Percentiles rank a stretch among this genome's conserved stretches.
Evolutionary conservation across 2,113 vertebrate genomes (phyloP).

Genomic region (Danionella cerebrum): DNA sequence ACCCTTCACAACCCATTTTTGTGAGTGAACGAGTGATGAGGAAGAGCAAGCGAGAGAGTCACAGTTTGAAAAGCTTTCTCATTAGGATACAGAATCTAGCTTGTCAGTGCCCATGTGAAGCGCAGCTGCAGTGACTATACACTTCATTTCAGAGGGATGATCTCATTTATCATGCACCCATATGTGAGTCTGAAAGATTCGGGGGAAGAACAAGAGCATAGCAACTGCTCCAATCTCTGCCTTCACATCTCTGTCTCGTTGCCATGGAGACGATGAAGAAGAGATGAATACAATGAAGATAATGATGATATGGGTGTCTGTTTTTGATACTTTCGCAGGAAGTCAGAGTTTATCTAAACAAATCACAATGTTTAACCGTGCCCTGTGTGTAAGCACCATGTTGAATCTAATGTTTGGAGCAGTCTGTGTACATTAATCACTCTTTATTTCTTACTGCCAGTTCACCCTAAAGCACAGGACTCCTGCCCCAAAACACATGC

Average conservation of each 20-base stretch:
- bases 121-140: neutral
- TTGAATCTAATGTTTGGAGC: too few species aligned
- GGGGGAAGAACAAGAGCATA: neutral
- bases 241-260: slow-evolving; percentile 1
- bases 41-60: too few species aligned
- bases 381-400: too few species aligned
- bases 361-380: too few species aligned
- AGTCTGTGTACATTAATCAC: too few species aligned
- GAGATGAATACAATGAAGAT: neutral
- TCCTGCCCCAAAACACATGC: too few species aligned
- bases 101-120: too few species aligned
- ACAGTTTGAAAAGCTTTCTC: too few species aligned
- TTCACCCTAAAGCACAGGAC: too few species aligned
- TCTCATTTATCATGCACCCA: neutral
- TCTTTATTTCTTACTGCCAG: too few species aligned
- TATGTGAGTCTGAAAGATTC: neutral
- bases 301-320: neutral
- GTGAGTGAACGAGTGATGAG: neutral
- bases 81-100: too few species aligned
- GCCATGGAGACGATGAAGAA: slow-evolving; percentile 28
- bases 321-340: neutral
- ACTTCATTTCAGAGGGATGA: neutral
- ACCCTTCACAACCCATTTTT: neutral
- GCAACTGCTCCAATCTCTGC: neutral
- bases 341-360: too few species aligned